These are phyloP conservation scores for Pogonomyrmex barbatus DNA, from an alignment of 1,140 invertebrate genomes.

Conservation along the genomic window DNA sequence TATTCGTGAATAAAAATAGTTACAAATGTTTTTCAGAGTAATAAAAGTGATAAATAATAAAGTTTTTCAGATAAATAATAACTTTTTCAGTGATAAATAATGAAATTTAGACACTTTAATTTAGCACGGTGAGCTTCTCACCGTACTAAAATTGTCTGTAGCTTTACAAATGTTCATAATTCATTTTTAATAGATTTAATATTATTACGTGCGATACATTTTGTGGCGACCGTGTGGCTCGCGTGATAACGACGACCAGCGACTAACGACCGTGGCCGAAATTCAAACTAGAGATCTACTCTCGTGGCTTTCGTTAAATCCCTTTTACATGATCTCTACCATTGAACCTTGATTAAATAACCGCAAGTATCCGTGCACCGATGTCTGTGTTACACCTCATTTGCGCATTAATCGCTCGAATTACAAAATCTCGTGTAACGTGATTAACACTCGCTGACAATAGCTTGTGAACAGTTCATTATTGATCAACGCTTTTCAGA, in stretches of 20 bases:
- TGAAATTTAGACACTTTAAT: background rate
- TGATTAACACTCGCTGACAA: background rate
- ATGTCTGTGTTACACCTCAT: slow-evolving; percentile 37
- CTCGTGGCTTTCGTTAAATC: slow-evolving; percentile 24
- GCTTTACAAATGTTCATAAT: background rate
- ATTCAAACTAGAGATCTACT: background rate
- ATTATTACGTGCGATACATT: background rate
- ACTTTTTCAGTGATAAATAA: too few relatives aligned
- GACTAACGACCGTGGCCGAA: slow-evolving; percentile 4
- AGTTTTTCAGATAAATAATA: too few relatives aligned
- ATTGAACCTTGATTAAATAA: slow-evolving; percentile 54
- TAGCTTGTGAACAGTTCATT: background rate
- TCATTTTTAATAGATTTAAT: slow-evolving; percentile 15
- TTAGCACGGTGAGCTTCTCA: background rate
- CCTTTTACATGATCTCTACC: background rate
- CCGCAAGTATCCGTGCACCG: slow-evolving; percentile 4
- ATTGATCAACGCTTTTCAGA: background rate
- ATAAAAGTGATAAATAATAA: too few relatives aligned
- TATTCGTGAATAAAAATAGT: background rate
- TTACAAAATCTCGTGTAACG: slow-evolving; percentile 56
- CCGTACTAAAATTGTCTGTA: background rate
- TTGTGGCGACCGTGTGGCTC: background rate
- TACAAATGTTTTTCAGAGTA: background rate
- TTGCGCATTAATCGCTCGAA: slow-evolving; percentile 71
- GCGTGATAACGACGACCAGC: slow-evolving; percentile 7